Base-by-base conservation (phyloP, 1,140 invertebrate genomes). In the Oncopodura yosiiana region DNA sequence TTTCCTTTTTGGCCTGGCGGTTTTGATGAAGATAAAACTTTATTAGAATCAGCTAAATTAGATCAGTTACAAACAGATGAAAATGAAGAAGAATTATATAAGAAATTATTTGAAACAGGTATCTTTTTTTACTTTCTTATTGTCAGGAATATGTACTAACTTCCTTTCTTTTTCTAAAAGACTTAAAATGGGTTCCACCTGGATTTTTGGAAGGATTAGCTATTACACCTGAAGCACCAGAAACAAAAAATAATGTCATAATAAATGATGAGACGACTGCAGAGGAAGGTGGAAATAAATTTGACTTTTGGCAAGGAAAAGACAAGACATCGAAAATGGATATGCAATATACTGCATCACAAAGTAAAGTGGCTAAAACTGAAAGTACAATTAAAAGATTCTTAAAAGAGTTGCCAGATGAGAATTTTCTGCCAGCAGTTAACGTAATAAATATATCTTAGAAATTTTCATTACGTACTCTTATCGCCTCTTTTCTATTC, bases 1-100 rank as follows among this genome's bases (percentile, higher is more conserved):
- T 79, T 77, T 68, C 83, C 84, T 24, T 89, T 89, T 69, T 84
- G 81, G 82, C 84, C 86, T 53, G 84, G 81, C 30, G 84, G 84
- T 30, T 81, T 86, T 64, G 78, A 83, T 38, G 77, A 82, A 65
- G 77, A 67, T 46, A 58, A 51, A 21, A 65, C 62, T 29, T 39
- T 55, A 3, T 46, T 58, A 19, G 54, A 56, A 3, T 37, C 51
- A 19, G 49, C 52, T 9, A 63, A 63, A 37, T 54, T 60, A n/a
- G 58, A 56, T 36, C 55, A 63, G 9, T 60, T 53, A 19, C 37
- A 61, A 39, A 46, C 53, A 9, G 50, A 70, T 29, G 59, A 68
- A 37, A 66, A 69, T 54, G 65, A 68, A 45, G 56, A 64, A 46
- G 54, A 66, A 53, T 48, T 66, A 23, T 57, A 51, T 38, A 57